phyloP scores from a whole-genome alignment of 2,888 invertebrate genomes.

The Ophion ellenae region DNA sequence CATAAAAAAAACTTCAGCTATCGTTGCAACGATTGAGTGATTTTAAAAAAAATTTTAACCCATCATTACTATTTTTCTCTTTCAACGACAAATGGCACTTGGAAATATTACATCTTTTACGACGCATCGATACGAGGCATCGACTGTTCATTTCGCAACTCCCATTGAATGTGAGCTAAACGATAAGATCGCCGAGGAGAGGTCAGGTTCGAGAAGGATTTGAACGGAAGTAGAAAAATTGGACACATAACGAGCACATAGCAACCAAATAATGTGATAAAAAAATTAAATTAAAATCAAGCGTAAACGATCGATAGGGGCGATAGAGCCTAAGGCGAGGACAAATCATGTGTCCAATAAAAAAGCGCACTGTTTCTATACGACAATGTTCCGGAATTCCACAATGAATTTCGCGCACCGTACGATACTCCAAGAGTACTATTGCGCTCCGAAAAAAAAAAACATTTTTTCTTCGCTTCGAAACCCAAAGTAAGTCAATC shows the following conservation, averaged over 20 bases:
- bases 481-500: background rate
- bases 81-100: slow-evolving; percentile 1
- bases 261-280: slow-evolving; percentile 38
- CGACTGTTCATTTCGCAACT: background rate
- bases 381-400: slow-evolving; percentile 29
- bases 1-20: background rate
- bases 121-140: background rate
- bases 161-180: slow-evolving; percentile 9
- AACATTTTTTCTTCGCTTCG: background rate
- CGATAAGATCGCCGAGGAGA: slow-evolving; percentile 59
- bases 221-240: slow-evolving; percentile 36
- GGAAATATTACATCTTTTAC: slow-evolving; percentile 6
- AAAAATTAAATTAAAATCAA: slow-evolving; percentile 27
- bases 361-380: slow-evolving; percentile 16
- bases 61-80: background rate
- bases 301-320: slow-evolving; percentile 44
- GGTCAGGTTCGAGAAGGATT: slow-evolving; percentile 55
- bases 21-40: background rate
- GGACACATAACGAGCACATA: slow-evolving; percentile 56
- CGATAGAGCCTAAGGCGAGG: slow-evolving; percentile 47
- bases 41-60: too few species aligned
- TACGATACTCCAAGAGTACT: slow-evolving; percentile 15
- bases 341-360: slow-evolving; percentile 8
- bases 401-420: slow-evolving; percentile 4
- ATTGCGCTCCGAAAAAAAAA: slow-evolving; percentile 20